Base-by-base conservation (phyloP, 2,797 vertebrate genomes). In the Glyptemys insculpta region DNA sequence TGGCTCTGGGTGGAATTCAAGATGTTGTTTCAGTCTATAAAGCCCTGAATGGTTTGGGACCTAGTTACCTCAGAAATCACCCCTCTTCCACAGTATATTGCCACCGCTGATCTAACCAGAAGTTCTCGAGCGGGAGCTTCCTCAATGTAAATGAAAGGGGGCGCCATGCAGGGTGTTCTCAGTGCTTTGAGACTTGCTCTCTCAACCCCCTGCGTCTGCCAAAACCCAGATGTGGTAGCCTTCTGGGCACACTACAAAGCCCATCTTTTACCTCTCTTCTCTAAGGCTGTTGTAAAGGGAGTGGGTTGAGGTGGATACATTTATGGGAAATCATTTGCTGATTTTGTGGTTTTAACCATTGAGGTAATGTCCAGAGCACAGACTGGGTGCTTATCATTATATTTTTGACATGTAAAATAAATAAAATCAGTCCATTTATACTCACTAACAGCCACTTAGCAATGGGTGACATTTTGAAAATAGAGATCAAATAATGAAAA, bases 1-100 rank as follows among this genome's bases (percentile, higher is more conserved):
- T 56, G 76, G 83, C 87, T 84, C 89, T 93, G 78, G 37, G 3
- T 81, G 79, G 44, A 76, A 41, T 83, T 96, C 79, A 34, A 15
- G 68, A 79, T 93, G 4, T 41, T 41, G 56, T 76, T 29, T 37
- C 79, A 16, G 19, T 85, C 31, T 47, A 37, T 44, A 79, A 85
- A 78, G 86, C 9, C 34, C 76, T 31, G 50, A 4, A 0, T 0
- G 0, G 29, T 59, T 53, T 88, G 56, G 74, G 81, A 79, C 25
- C 34, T 8, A 87, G 59, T 18, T 65, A 65, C 59, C 59, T 65
- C 59, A 34, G n/a, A 79, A 92, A 89, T 81, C 23, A 5, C 10
- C 18, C 29, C 53, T 83, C 91, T 65, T 57, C 47, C 37, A 2
- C 16, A 14, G 53, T 81, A 8, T 10, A 53, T 1, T 65, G 52